phyloP scores from a whole-genome alignment of 2,797 vertebrate species.

The Babyrousa celebensis region DNA sequence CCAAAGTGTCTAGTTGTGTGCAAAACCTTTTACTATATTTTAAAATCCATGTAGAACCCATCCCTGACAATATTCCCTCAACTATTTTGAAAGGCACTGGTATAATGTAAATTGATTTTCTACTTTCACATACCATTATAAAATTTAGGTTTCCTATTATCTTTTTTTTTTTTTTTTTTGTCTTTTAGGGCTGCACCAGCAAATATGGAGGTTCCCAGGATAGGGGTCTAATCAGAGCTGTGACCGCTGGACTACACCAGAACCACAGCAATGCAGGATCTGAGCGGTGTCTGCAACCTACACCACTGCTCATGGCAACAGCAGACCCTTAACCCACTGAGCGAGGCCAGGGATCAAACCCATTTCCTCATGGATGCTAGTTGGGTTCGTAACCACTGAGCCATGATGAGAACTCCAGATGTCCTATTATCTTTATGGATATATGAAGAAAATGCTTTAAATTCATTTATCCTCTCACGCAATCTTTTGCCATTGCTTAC shows the following conservation, averaged over 20 bases:
- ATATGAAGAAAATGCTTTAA: not conserved
- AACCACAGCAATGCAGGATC: no score
- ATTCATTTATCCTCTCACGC: not conserved
- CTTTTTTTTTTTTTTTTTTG: no score
- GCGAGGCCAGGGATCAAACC: no score
- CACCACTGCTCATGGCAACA: no score
- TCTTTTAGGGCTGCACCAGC: no score
- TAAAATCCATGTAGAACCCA: not conserved
- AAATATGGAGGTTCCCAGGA: no score
- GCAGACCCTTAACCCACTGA: no score
- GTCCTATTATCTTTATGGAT: not conserved
- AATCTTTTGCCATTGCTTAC: not conserved
- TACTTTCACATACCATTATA: not conserved
- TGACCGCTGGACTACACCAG: no score
- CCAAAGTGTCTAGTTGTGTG: not conserved
- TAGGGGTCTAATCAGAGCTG: no score
- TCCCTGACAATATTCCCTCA: not conserved
- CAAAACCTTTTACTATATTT: not conserved
- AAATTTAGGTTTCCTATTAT: not conserved
- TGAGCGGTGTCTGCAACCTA: no score
- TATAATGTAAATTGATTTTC: not conserved
- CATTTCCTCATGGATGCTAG: no score
- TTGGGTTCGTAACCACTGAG: no score
- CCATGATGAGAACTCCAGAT: not conserved
- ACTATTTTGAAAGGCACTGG: not conserved